These are phyloP conservation scores for Hippocampus abdominalis DNA, from an alignment of 2,113 vertebrate genomes.

Conservation along the genomic window DNA sequence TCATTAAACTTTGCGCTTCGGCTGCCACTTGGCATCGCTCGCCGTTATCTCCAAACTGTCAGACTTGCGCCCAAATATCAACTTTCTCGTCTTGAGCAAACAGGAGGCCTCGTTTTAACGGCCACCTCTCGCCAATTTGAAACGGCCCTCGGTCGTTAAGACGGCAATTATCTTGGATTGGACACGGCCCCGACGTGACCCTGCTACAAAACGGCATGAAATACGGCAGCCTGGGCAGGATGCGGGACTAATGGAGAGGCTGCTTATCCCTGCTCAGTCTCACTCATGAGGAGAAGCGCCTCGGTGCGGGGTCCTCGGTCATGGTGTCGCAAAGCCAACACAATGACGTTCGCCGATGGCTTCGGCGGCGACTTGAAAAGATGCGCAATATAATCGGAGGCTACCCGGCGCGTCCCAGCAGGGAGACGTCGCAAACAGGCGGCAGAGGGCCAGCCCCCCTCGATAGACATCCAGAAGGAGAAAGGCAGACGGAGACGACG, in stretches of 20 bases:
- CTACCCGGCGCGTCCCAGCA: too few species aligned
- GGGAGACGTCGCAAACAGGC: too few species aligned
- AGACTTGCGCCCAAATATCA: conserved; percentile 25
- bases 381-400: too few species aligned
- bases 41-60: conserved; percentile 15
- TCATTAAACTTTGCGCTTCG: neutral
- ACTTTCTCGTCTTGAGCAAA: conserved; percentile 13
- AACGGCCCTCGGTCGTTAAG: conserved; percentile 63
- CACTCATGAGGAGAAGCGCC: conserved; percentile 48
- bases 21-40: conserved; percentile 17
- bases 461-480: too few species aligned
- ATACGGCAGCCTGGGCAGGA: conserved; percentile 40
- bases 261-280: conserved; percentile 51
- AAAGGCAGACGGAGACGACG: too few species aligned
- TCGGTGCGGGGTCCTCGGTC: conserved; percentile 43
- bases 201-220: conserved; percentile 63
- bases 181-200: conserved; percentile 67
- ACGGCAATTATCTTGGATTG: conserved; percentile 74
- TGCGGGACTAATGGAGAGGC: conserved; percentile 55
- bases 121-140: conserved; percentile 58
- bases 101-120: conserved; percentile 28
- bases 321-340: conserved; percentile 35
- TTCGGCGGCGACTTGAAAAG: neutral
- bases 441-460: too few species aligned
- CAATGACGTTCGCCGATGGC: neutral